These are phyloP conservation scores for Bos indicus DNA, from an alignment of 2,113 vertebrate genomes.

Conservation along the genomic window DNA sequence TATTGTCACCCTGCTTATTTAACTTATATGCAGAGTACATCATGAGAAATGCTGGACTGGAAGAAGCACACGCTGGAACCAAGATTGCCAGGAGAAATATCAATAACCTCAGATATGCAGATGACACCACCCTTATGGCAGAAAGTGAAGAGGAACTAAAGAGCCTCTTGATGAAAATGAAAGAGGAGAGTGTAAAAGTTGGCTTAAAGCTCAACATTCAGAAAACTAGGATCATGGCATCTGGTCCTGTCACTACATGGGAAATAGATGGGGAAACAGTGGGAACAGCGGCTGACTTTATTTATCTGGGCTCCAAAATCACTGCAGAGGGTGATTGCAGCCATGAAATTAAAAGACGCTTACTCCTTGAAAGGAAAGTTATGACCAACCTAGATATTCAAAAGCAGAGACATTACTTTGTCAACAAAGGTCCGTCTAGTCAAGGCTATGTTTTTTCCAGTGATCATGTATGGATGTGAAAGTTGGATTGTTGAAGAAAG, in stretches of 20 bases:
- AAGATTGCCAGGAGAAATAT: neutral
- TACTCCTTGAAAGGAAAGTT: neutral
- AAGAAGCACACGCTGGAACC: neutral
- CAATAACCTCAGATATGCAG: neutral
- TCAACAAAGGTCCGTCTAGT: fast-evolving
- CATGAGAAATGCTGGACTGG: neutral
- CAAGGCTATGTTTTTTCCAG: neutral
- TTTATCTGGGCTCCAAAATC: neutral
- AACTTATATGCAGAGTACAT: neutral
- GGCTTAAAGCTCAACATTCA: neutral
- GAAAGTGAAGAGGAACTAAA: neutral
- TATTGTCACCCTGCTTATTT: neutral
- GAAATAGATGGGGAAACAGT: neutral
- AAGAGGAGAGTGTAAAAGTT: neutral
- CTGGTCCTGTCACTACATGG: neutral
- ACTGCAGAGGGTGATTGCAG: neutral
- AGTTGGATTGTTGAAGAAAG: neutral
- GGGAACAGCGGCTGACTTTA: neutral
- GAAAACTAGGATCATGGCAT: neutral
- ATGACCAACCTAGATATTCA: neutral
- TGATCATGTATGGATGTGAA: neutral
- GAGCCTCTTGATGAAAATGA: neutral
- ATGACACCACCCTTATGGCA: neutral
- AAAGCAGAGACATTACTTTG: neutral
- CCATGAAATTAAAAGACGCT: neutral